Base-by-base conservation (phyloP, 2,113 vertebrate species). In the Pyrgilauda ruficollis region DNA sequence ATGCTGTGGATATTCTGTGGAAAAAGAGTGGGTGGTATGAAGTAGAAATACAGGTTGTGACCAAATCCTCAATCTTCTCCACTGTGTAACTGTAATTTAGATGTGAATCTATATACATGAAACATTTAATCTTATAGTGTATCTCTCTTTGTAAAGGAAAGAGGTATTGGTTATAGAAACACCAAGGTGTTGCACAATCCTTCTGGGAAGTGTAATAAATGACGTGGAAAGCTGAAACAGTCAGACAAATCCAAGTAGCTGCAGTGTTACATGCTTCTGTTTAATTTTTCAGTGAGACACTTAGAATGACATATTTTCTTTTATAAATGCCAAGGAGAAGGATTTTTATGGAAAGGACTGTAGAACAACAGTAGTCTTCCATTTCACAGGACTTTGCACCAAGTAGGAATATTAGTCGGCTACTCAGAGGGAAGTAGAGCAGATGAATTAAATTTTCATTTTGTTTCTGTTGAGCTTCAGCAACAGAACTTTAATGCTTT, bases 401-500 rank as follows among this genome's bases (percentile, higher is more conserved):
- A 41, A 49, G 61, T 24, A 68, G 63, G 15, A 83, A 35, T 74
- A 75, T 37, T 47, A 63, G 79, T 33, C 11, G 16, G 49, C 61
- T 68, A 64, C 52, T 74, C 61, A 41, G 61, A 49, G 76, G 68
- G 68, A 95, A 90, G 53, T 55, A 78, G n/a, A 41, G 73, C 44
- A 72, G 62, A 37, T 94, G 44, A 93, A 84, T 92, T 55, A 75
- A 84, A 55, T 84, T 85, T 95, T 85, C 21, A 18, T 87, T 94
- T 93, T 0, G 0, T 70, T 92, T 94, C 76, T 81, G 23, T 86
- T 87, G 92, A 90, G 61, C 69, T 58, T 92, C 73, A 72, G 73
- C 70, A 90, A 74, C 82, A 39, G 88, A 88, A 89, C 68, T 86
- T 78, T 43, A 94, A 93, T 64, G 53, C 30, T 49, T 95, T 93